Base-by-base conservation (phyloP, 2,113 vertebrate species). In the Circaetus cinerascens region DNA sequence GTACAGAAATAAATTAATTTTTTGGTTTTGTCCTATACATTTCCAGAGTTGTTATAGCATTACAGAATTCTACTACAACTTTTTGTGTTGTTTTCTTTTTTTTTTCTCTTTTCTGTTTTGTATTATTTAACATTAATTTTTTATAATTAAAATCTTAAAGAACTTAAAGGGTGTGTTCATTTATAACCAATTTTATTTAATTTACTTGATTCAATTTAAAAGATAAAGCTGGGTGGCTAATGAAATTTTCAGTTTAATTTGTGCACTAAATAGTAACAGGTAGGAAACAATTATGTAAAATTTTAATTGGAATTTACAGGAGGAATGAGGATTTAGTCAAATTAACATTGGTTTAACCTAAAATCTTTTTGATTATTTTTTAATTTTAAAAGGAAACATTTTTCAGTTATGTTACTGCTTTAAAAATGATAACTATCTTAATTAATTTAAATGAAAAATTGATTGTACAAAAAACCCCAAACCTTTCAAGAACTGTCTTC, bases 181-280 rank as follows among this genome's bases (percentile, higher is more conserved):
- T 90, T 91, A 40, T 78, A 90, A 60, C n/a, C n/a, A 59, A 34
- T 91, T 86, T 76, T 92, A 90, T 94, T 93, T 84, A 73, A 95
- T 94, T 89, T 88, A 30, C 69, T 78, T 75, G 43, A 95, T 93
- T 92, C 26, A 86, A 73, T 88, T 83, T 86, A 75, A 92, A 90
- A 89, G 72, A 81, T 92, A 87, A 93, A 93, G 43, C 90, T 96
- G 48, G 15, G 9, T 90, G 56, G 73, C 60, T 97, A 93, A 93
- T 95, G 90, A 95, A 90, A 95, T 95, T 90, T 93, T 91, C 71
- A 72, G 46, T 88, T 93, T 88, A 92, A 93, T 93, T 87, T 92
- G 51, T 59, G 38, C 50, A 43, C 72, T 93, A 93, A 91, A 63
- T 84, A 95, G 77, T 91, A 96, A 76, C 59, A 93, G 59, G 63